Conservation (phyloP, 2,797 vertebrate genomes). For the Eospalax fontanierii region DNA sequence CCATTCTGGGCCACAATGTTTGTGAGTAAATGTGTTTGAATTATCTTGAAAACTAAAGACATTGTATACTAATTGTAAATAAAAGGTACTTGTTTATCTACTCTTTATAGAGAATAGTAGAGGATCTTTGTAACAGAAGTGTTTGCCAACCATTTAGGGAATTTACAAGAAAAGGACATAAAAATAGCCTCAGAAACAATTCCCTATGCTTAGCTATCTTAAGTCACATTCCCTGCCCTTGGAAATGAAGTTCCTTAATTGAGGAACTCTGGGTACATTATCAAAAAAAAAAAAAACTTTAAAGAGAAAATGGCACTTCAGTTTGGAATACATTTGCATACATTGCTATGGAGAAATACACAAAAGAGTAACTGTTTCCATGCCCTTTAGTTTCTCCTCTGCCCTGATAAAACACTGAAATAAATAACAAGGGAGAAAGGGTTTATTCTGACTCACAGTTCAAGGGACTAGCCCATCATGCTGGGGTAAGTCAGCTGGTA, state of each 20-base stretch:
- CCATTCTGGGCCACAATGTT: slow-evolving; percentile 7
- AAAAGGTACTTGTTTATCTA: background rate
- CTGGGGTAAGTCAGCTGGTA: no score
- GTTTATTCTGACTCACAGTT: no score
- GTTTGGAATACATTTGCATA: background rate
- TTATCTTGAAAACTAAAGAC: background rate
- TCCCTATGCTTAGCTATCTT: background rate
- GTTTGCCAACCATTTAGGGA: background rate
- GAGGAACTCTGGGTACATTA: background rate
- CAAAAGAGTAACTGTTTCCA: background rate
- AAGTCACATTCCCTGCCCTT: background rate
- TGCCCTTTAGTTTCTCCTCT: no score
- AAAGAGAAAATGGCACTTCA: background rate
- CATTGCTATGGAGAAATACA: background rate
- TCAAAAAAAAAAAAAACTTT: background rate
- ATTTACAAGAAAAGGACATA: background rate
- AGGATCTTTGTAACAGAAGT: background rate
- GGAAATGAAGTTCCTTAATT: background rate
- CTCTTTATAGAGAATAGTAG: background rate
- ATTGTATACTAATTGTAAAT: background rate
- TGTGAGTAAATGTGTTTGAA: slow-evolving; percentile 11
- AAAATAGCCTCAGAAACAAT: background rate
- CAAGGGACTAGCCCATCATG: no score
- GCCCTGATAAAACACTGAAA: no score
- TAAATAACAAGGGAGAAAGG: no score